Conservation (phyloP, 2,797 vertebrate genomes). For the Lagocephalus sceleratus region DNA sequence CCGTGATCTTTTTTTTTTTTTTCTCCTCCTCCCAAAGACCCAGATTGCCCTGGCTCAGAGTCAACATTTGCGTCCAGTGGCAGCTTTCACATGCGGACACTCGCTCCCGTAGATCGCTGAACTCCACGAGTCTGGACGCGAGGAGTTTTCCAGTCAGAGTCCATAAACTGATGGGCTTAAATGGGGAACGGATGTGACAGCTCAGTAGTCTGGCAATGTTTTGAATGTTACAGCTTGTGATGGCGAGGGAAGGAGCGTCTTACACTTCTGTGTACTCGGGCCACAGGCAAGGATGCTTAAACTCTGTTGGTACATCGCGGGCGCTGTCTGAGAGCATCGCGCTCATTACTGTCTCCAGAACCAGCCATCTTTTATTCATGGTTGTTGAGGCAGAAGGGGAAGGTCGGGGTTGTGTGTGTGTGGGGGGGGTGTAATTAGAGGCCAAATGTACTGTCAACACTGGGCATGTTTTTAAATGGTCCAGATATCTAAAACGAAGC, state of each 20-base stretch:
- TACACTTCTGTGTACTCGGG: constrained; percentile 23
- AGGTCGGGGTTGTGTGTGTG: no score
- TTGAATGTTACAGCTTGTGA: constrained; percentile 46
- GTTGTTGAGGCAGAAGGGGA: constrained; percentile 18
- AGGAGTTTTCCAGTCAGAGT: constrained; percentile 14
- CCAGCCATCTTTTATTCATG: constrained; percentile 50
- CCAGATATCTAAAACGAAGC: constrained; percentile 21
- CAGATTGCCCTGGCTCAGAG: background rate
- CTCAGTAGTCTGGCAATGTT: constrained; percentile 27
- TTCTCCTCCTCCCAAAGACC: background rate
- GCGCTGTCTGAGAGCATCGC: constrained; percentile 48
- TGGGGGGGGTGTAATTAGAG: constrained; percentile 43
- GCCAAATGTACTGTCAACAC: constrained; percentile 37
- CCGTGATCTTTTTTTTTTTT: no score
- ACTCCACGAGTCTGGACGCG: constrained; percentile 5
- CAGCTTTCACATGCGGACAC: constrained; percentile 5
- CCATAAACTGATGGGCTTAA: constrained; percentile 28
- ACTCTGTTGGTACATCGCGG: constrained; percentile 50
- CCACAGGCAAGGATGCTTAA: constrained; percentile 42
- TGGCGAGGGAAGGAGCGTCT: constrained; percentile 23
- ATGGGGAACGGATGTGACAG: constrained; percentile 30
- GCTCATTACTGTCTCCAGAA: constrained; percentile 36
- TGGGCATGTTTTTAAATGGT: constrained; percentile 30
- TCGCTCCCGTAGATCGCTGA: constrained; percentile 6
- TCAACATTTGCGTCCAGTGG: background rate